Base-by-base conservation (phyloP, 2,888 invertebrate genomes). In the Drosophila neutralis region DNA sequence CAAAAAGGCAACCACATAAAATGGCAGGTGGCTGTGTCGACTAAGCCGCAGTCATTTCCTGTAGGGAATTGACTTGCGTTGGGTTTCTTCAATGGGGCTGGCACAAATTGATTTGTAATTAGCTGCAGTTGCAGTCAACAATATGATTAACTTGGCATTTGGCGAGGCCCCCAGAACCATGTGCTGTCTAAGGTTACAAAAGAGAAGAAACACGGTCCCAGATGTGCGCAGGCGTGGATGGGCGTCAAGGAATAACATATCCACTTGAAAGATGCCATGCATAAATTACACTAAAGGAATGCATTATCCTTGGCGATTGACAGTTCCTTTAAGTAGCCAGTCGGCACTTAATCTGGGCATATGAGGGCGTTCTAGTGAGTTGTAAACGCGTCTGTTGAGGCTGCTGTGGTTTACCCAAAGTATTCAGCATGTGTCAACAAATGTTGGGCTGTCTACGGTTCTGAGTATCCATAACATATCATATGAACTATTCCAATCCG, bases 81-180 rank as follows among this genome's bases (percentile, higher is more conserved):
- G 42, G 42, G 33, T 69, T 60, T 57, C 38, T 76, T 75, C 61
- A n/a, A 40, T 60, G 78, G 82, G 79, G 86, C 90, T 85, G 81
- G 29, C 59, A 90, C 91, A 87, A 91, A 91, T 92, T 92, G 91
- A 92, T 91, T 92, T 90, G 85, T 91, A 91, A 91, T 91, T 92
- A 92, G 91, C 85, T 90, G 80, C 89, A 90, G 90, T 83, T 76
- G 84, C 84, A 83, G 87, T 82, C 86, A 82, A 85, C 90, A 80
- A 67, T 78, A 76, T 83, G 83, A 90, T 90, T 86, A 81, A 76
- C 74, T 75, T 67, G 68, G 68, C 73, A 73, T 60, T 82, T 69
- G 73, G 70, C 58, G 63, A 71, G 62, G 72, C 69, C 85, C 68
- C 66, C 79, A 68, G 21, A 58, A n/a, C 45, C 27, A 57, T 53